Evolutionary conservation across 2,888 invertebrate genomes (phyloP).

Genomic region (Acrocyrtus sp.): DNA sequence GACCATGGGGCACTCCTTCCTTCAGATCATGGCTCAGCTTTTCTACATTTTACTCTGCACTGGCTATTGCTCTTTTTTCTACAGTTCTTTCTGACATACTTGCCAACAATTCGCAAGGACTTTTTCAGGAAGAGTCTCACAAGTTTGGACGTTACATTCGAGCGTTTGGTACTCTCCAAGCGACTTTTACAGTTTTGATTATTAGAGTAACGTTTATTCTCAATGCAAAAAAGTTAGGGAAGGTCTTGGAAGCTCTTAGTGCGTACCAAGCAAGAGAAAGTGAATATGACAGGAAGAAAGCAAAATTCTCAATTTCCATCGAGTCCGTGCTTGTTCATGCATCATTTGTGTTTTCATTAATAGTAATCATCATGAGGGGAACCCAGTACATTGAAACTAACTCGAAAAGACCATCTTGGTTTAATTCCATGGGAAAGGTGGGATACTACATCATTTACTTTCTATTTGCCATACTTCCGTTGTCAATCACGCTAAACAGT

Average conservation of each 20-base stretch:
- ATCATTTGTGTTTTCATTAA: not conserved
- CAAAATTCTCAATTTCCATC: not conserved
- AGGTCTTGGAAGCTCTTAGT: constrained; percentile 4
- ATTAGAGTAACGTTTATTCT: not conserved
- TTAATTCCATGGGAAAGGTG: constrained; percentile 1
- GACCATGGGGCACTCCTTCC: constrained; percentile 31
- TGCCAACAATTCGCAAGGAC: constrained; percentile 11
- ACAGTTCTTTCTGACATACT: constrained; percentile 1
- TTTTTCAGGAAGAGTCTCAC: constrained; percentile 5
- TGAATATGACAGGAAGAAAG: not conserved
- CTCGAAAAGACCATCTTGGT: constrained; percentile 14
- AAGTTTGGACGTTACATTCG: constrained; percentile 17
- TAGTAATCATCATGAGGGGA: not conserved
- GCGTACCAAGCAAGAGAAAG: not conserved
- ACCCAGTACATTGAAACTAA: not conserved
- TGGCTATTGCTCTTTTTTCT: not conserved
- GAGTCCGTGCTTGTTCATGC: not conserved
- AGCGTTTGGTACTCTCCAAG: constrained; percentile 6
- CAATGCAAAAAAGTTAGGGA: constrained; percentile 21
- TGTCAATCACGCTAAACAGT: constrained; percentile 3
- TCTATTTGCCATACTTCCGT: constrained; percentile 14
- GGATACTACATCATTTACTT: not conserved
- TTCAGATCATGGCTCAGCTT: constrained; percentile 30
- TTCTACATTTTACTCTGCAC: constrained; percentile 18
- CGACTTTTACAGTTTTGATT: constrained; percentile 1